These are phyloP conservation scores for Psittacula cyanocephala DNA, from an alignment of 2,113 vertebrate species.

Conservation along the genomic window DNA sequence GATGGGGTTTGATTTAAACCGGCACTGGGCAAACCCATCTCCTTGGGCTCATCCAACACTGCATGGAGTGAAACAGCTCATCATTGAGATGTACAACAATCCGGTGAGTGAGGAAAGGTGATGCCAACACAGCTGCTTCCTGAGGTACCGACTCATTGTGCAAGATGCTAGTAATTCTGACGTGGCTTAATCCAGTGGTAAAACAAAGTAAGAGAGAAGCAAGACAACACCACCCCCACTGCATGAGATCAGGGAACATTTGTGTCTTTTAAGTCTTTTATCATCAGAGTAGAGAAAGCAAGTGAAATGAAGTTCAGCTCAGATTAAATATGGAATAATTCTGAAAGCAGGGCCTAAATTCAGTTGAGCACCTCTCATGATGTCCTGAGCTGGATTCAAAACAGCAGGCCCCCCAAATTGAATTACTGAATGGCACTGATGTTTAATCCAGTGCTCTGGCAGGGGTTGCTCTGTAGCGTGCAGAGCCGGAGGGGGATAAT, in stretches of 20 bases:
- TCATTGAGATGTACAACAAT: slow-evolving; percentile 93
- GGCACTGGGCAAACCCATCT: slow-evolving; percentile 96
- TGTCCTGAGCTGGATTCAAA: slow-evolving; percentile 20
- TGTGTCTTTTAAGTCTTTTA: background rate
- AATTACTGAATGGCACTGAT: slow-evolving; percentile 9
- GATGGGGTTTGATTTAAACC: slow-evolving; percentile 97
- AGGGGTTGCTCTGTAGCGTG: background rate
- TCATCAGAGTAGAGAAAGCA: background rate
- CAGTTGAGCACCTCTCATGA: background rate
- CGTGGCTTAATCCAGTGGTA: background rate
- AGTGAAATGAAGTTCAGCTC: background rate
- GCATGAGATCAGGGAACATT: background rate
- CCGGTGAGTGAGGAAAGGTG: slow-evolving; percentile 79
- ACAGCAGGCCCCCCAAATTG: slow-evolving; percentile 20
- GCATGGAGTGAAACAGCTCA: slow-evolving; percentile 93
- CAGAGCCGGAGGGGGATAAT: slow-evolving; percentile 5
- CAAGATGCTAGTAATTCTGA: background rate
- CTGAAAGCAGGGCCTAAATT: slow-evolving; percentile 2
- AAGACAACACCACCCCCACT: background rate
- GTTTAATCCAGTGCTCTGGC: background rate
- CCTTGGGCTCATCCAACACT: slow-evolving; percentile 96
- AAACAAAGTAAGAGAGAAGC: background rate
- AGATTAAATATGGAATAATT: background rate
- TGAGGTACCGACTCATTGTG: background rate
- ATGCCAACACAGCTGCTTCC: background rate